Conservation (phyloP, 2,113 vertebrate species). For the Chrysemys picta region DNA sequence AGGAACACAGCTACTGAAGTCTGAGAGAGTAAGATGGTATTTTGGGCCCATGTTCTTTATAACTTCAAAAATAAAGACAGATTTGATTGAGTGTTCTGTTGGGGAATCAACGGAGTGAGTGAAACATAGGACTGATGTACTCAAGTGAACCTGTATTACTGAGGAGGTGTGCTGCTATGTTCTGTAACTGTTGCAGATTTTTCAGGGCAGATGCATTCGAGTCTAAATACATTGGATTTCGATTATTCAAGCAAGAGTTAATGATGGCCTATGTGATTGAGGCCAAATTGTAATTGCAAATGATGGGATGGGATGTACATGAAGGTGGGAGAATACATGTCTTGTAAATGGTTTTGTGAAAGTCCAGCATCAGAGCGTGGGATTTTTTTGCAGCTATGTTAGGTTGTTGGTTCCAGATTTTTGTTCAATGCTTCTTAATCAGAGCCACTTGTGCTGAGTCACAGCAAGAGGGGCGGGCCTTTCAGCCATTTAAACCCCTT, state of each 20-base stretch:
- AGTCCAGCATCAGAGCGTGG: background rate
- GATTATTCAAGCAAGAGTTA: background rate
- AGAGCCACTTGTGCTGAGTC: background rate
- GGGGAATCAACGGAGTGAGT: no score
- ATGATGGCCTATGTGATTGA: background rate
- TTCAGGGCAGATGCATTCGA: no score
- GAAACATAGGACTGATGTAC: no score
- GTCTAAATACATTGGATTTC: background rate
- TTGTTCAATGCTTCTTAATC: background rate
- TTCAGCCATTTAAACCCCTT: conserved; percentile 2
- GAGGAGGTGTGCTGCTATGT: no score
- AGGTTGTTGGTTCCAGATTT: background rate
- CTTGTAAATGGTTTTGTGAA: background rate
- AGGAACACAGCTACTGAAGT: no score
- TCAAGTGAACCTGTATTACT: no score
- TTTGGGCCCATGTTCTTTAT: no score
- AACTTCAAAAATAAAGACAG: no score
- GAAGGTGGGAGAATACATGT: background rate
- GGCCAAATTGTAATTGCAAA: background rate
- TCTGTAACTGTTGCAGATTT: no score
- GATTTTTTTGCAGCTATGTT: background rate
- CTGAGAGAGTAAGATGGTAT: no score
- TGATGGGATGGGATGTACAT: background rate
- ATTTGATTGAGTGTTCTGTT: no score
- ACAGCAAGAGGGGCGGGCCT: background rate